Base-by-base conservation (phyloP, 2,888 invertebrate species). In the Lasioglossum marginatum region DNA sequence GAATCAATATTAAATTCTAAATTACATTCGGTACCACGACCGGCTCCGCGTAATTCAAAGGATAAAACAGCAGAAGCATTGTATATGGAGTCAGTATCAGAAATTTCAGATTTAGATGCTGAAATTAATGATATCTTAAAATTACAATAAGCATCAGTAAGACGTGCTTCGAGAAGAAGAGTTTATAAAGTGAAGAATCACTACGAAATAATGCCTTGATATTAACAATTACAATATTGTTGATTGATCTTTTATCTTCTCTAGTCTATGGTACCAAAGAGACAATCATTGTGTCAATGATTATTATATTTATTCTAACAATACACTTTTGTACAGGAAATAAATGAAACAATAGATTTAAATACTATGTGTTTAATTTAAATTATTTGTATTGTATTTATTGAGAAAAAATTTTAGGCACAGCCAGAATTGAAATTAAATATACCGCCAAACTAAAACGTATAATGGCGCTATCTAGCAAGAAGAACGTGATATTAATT, bases 71-170 rank as follows among this genome's bases (percentile, higher is more conserved):
- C 79, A 45, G 70, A 74, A 73, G 43, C 34, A 10, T 73, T 31
- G 45, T 79, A 77, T 16, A 75, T 81, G 73, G 73, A 70, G 70
- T 88, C 89, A 75, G 88, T 89, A 79, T 89, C 88, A 63, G 90
- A 92, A 71, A 91, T 92, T 79, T 91, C 91, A 19, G 93, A 94
- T 88, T 88, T 94, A 57, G 94, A 95, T 77, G 90, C 91, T 45
- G 93, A 94, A 79, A 94, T 94, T 52, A 93, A 94, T 52, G 92
- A 94, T 80, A 91, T 95, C 81, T 91, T 94, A 83, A 89, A 91
- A 57, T 90, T 92, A 81, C 89, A 91, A 77, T 93, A 83, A 81
- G 16, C 52, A 12, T 66, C 12, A 1, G 19, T 43, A 63, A 40
- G 4, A 12, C 23, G 19, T 31, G 10, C 19, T 19, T 43, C 43